Evolutionary conservation across 1,140 invertebrate genomes (phyloP), one percentile per base, ranked within the genome.

Genomic region (Calephelis nemesis): DNA sequence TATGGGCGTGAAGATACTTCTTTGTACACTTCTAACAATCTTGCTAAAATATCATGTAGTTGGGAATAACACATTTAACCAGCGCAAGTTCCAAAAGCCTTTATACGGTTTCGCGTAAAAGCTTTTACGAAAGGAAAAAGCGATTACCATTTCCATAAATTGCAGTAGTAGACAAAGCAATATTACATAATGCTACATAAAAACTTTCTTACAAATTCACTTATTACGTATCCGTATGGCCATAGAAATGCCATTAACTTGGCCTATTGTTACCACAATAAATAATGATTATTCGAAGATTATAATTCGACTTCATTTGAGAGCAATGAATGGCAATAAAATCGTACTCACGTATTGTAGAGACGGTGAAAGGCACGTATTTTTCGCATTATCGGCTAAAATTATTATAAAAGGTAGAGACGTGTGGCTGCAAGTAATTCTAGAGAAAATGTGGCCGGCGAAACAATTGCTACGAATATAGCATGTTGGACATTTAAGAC

Each of bases 371-470:
- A 77, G 79, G 84, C 87, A 89, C 87, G 85, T 89, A 89, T 87
- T 89, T 87, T 89, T 89, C 87, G 79, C 85, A 89, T 89, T 89
- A 89, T 87, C 85, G 87, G 81, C 83, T 84, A 87, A 80, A 89
- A 89, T 89, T 89, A 87, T 87, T 88, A 87, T 88, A 84, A 85
- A 88, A 85, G 82, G 80, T 83, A 84, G 75, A 82, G 75, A 85
- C 84, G 83, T 85, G 85, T 86, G 75, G 84, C 81, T 82, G 79
- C 76, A 75, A 80, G 78, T 82, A 81, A 83, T 80, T 81, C 77
- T 81, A 74, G 71, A 75, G 77, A 77, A 82, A 85, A 74, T 74
- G 75, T 83, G 75, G 72, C 70, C 66, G 72, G 72, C 68, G 70
- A 77, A 84, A 86, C 79, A 81, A 85, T 83, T 76, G 81, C 66